Conservation (phyloP, 2,113 vertebrate genomes). For the Gymnorhina tibicen region DNA sequence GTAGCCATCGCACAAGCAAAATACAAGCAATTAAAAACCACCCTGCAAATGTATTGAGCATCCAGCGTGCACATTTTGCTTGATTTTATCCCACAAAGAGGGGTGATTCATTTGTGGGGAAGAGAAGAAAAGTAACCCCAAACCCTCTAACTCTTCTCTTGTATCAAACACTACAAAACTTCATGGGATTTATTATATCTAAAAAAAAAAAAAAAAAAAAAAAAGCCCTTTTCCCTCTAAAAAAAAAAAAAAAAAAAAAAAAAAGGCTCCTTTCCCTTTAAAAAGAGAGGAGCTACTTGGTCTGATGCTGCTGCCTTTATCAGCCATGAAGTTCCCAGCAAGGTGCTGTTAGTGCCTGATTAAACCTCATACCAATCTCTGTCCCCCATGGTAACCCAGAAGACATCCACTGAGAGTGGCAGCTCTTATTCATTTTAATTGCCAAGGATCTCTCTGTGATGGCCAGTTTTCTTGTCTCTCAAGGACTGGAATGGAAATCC, state of each 20-base stretch:
- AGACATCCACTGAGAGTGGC: constrained; percentile 72
- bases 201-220: neutral
- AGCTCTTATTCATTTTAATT: constrained; percentile 76
- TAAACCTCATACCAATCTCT: constrained; percentile 76
- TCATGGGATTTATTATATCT: constrained; percentile 59
- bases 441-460: constrained; percentile 69
- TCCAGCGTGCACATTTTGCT: neutral
- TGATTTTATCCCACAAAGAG: constrained; percentile 9
- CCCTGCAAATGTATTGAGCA: neutral
- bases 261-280: constrained; percentile 74
- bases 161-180: constrained; percentile 48
- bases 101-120: neutral
- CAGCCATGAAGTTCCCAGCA: constrained; percentile 78
- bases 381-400: constrained; percentile 75
- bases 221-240: constrained; percentile 75
- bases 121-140: constrained; percentile 41
- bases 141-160: constrained; percentile 33
- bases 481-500: constrained; percentile 69
- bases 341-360: constrained; percentile 79
- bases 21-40: constrained; percentile 44
- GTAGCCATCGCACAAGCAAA: constrained; percentile 20
- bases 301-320: constrained; percentile 71
- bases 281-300: constrained; percentile 69
- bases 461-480: constrained; percentile 71
- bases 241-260: constrained; percentile 21